These are phyloP conservation scores for Andrena flavipes DNA, from an alignment of 2,888 invertebrate genomes.

Conservation along the genomic window DNA sequence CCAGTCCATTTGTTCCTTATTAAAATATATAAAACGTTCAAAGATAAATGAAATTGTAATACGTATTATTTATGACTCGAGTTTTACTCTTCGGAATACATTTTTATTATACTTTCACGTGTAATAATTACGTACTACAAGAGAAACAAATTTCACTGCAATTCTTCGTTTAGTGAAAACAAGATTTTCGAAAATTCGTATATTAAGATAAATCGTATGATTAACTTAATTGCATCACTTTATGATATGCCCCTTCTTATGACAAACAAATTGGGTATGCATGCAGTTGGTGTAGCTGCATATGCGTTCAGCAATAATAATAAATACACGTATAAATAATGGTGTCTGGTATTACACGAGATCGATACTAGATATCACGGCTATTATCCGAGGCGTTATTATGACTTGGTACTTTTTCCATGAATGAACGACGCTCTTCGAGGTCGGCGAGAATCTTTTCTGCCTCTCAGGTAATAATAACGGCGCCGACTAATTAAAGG, in stretches of 20 bases:
- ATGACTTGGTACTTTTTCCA: conserved; percentile 7
- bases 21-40: no score
- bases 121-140: no score
- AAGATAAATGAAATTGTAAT: no score
- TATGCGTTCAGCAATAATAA: neutral
- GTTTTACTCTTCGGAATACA: no score
- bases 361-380: conserved; percentile 17
- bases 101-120: no score
- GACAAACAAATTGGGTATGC: no score
- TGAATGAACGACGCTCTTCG: conserved; percentile 5
- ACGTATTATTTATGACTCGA: no score
- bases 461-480: conserved; percentile 23
- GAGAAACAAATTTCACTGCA: no score
- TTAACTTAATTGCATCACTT: neutral
- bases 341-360: neutral
- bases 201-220: neutral
- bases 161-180: no score
- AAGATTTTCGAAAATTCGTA: neutral
- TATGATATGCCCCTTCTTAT: neutral
- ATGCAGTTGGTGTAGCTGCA: no score
- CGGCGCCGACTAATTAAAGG: conserved; percentile 36
- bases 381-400: conserved; percentile 16
- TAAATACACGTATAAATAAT: neutral
- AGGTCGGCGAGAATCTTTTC: conserved; percentile 37
- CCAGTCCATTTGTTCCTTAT: no score